Conservation (phyloP, 2,113 vertebrate species). For the Mesembrinibis cayennensis region DNA sequence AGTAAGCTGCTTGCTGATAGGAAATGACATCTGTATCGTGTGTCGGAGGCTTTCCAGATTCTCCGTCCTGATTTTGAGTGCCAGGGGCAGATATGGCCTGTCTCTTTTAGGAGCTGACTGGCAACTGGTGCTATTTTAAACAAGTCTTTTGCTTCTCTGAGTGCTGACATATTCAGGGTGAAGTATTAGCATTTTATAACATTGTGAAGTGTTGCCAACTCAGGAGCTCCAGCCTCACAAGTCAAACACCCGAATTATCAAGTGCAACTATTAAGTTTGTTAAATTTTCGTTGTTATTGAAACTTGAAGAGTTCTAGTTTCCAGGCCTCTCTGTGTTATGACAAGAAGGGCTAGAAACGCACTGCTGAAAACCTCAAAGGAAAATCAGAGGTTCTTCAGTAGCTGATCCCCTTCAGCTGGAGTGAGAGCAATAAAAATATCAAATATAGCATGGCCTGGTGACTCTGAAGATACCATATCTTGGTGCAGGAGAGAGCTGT, state of each 20-base stretch:
- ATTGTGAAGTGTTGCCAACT: not conserved
- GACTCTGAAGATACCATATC: not conserved
- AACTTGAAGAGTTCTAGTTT: not conserved
- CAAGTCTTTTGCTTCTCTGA: not conserved
- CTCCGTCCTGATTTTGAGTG: not conserved
- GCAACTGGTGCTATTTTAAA: not conserved
- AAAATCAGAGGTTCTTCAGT: not conserved
- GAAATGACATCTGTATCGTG: not conserved
- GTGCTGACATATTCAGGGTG: not conserved
- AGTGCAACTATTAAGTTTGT: not conserved
- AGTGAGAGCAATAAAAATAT: not conserved
- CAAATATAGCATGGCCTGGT: not conserved
- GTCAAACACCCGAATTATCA: not conserved
- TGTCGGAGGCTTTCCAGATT: not conserved
- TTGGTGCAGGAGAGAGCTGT: not conserved
- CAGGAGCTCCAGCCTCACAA: not conserved
- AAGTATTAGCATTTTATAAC: not conserved
- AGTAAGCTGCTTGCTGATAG: not conserved
- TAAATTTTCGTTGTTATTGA: not conserved
- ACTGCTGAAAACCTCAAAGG: not conserved
- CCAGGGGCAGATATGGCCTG: not conserved
- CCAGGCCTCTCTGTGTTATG: not conserved
- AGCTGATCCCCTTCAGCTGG: not conserved
- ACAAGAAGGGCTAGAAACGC: not conserved
- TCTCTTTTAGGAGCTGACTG: not conserved